Percentiles rank a stretch among this genome's conserved stretches.
phyloP scores from a whole-genome alignment of 53 echinoderm and acorn worm species.

The Antedon mediterranea region DNA sequence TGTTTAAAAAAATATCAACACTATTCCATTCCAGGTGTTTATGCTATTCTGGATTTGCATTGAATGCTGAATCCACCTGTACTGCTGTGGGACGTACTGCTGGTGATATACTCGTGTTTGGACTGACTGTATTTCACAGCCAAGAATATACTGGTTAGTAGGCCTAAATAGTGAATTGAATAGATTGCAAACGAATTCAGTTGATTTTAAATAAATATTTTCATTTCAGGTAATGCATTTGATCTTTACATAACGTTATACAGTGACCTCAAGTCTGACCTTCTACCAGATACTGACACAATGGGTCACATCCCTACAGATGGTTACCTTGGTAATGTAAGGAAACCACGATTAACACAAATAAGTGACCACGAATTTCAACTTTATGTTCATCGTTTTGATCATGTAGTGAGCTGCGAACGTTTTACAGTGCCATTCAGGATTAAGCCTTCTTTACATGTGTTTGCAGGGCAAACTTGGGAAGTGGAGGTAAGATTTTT shows the following conservation, averaged over 20 bases:
- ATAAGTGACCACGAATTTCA: constrained; percentile 18
- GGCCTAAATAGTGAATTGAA: neutral
- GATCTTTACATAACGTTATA: constrained; percentile 41
- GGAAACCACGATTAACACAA: constrained; percentile 27
- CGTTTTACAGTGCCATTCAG: constrained; percentile 33
- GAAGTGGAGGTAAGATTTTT: constrained; percentile 29
- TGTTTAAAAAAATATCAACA: too few relatives aligned
- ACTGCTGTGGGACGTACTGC: constrained; percentile 49
- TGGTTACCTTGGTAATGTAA: constrained; percentile 1
- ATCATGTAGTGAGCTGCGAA: constrained; percentile 41
- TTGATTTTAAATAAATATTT: too few relatives aligned
- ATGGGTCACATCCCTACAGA: constrained; percentile 27
- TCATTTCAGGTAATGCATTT: constrained; percentile 57
- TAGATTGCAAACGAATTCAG: neutral
- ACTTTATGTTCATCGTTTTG: constrained; percentile 39
- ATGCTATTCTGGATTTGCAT: constrained; percentile 37
- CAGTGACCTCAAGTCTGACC: constrained; percentile 34
- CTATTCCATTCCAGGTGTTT: constrained; percentile 23
- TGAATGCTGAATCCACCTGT: constrained; percentile 32
- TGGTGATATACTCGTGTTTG: constrained; percentile 49
- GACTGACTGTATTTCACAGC: constrained; percentile 51
- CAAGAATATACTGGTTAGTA: constrained; percentile 40
- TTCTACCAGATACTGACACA: constrained; percentile 30
- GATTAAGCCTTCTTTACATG: constrained; percentile 29
- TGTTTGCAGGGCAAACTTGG: constrained; percentile 41